These are phyloP conservation scores for Henricia sp. DNA, from an alignment of 53 echinoderm and acorn worm genomes.

Conservation along the genomic window DNA sequence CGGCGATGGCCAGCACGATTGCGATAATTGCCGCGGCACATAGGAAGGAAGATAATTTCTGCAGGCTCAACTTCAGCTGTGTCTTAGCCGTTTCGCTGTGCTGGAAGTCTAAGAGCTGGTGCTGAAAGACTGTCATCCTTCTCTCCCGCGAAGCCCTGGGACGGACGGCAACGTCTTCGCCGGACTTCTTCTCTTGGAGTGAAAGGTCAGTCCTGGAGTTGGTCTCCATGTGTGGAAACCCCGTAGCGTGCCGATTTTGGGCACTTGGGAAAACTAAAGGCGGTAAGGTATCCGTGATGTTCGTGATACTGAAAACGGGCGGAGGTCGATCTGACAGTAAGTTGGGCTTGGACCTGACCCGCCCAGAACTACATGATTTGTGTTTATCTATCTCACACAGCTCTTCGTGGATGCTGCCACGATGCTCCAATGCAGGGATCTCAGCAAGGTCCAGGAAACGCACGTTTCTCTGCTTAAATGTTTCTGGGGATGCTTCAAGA, in stretches of 20 bases:
- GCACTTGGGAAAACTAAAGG: background rate
- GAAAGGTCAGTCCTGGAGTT: constrained; percentile 19
- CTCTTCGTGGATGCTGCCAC: constrained; percentile 52
- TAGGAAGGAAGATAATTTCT: constrained; percentile 31
- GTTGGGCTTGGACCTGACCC: background rate
- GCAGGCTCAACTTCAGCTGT: constrained; percentile 15
- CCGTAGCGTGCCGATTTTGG: constrained; percentile 1
- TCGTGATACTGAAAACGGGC: constrained; percentile 46
- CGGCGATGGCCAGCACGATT: constrained; percentile 21
- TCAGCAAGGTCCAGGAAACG: constrained; percentile 27
- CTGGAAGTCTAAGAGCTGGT: constrained; percentile 40
- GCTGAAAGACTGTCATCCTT: constrained; percentile 37
- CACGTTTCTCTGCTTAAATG: constrained; percentile 17
- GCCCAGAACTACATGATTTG: background rate
- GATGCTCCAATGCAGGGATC: background rate
- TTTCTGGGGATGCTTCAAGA: background rate
- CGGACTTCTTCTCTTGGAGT: background rate
- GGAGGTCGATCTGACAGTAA: constrained; percentile 35
- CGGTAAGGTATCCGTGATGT: background rate
- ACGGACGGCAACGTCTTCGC: background rate
- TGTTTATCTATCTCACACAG: constrained; percentile 10
- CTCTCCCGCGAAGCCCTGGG: constrained; percentile 21
- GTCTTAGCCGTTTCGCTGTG: constrained; percentile 53
- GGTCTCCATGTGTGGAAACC: background rate
- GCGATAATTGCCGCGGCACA: constrained; percentile 22